These are phyloP conservation scores for Sphaerophoria rueppellii DNA, from an alignment of 2,888 invertebrate species.

Conservation along the genomic window DNA sequence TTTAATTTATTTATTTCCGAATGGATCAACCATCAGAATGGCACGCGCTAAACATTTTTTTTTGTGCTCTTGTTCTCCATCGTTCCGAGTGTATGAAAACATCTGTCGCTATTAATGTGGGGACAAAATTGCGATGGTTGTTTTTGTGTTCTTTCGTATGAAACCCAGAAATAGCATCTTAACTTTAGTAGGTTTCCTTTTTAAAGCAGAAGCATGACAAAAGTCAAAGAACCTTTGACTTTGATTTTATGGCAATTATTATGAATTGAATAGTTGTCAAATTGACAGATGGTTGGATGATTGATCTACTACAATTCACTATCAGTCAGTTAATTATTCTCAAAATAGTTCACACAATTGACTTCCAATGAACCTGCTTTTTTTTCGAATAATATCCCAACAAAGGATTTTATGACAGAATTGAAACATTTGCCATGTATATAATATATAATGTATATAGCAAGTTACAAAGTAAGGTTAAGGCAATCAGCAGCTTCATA, in stretches of 20 bases:
- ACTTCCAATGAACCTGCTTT: too few relatives aligned
- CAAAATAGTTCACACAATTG: too few relatives aligned
- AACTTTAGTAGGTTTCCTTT: too few relatives aligned
- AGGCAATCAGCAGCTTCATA: conserved; percentile 26
- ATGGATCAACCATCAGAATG: conserved; percentile 64
- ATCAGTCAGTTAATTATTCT: too few relatives aligned
- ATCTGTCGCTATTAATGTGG: conserved; percentile 48
- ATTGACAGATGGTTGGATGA: background rate
- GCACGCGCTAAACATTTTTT: conserved; percentile 64
- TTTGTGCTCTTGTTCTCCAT: conserved; percentile 9
- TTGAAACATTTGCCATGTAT: background rate
- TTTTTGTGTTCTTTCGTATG: too few relatives aligned
- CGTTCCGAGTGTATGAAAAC: conserved; percentile 44
- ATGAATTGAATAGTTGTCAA: conserved; percentile 24
- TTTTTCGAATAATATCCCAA: conserved; percentile 4
- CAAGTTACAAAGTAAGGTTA: conserved; percentile 54
- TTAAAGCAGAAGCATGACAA: too few relatives aligned
- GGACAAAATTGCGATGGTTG: too few relatives aligned
- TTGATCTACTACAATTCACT: too few relatives aligned
- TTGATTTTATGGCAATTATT: too few relatives aligned
- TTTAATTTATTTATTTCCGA: conserved; percentile 60
- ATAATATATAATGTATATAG: conserved; percentile 21
- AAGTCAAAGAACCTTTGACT: too few relatives aligned
- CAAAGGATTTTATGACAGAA: conserved; percentile 40
- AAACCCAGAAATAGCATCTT: too few relatives aligned